Conservation (phyloP, 2,888 invertebrate genomes). For the Acleris holmiana region DNA sequence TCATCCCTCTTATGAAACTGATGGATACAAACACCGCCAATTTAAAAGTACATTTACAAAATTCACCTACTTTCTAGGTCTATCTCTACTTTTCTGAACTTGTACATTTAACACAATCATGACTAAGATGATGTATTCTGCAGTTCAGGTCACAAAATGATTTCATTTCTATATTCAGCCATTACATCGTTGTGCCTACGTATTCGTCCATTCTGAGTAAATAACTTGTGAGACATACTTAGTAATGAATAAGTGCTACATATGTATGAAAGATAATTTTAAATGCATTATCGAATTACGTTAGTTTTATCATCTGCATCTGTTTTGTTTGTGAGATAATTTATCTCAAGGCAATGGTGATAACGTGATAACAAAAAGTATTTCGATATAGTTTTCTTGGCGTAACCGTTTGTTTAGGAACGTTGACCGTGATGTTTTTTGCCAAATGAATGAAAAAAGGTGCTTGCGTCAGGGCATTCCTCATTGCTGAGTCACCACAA, state of each 20-base stretch:
- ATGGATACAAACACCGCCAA: slow-evolving; percentile 16
- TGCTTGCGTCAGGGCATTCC: slow-evolving; percentile 18
- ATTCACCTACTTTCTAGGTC: no score
- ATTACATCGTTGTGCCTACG: slow-evolving; percentile 19
- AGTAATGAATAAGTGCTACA: neutral
- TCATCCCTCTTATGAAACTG: slow-evolving; percentile 15
- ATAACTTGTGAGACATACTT: neutral
- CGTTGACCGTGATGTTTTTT: slow-evolving; percentile 8
- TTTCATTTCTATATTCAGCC: slow-evolving; percentile 37
- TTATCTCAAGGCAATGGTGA: slow-evolving; percentile 31
- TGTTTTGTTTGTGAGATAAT: slow-evolving; percentile 24
- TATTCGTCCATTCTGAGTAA: slow-evolving; percentile 10
- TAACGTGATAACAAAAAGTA: slow-evolving; percentile 18
- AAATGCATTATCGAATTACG: slow-evolving; percentile 30
- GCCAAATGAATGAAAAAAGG: neutral
- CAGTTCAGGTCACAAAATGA: slow-evolving; percentile 26
- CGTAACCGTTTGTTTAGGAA: neutral
- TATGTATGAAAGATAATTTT: neutral
- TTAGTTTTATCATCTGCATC: slow-evolving; percentile 28
- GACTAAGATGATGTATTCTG: slow-evolving; percentile 21
- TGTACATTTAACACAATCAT: neutral
- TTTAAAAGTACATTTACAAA: no score
- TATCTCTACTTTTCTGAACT: no score
- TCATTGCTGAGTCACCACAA: slow-evolving; percentile 20
- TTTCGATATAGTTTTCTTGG: slow-evolving; percentile 20